These are phyloP conservation scores for Chromoteleia sp. DNA, from an alignment of 2,888 invertebrate genomes.

Conservation along the genomic window DNA sequence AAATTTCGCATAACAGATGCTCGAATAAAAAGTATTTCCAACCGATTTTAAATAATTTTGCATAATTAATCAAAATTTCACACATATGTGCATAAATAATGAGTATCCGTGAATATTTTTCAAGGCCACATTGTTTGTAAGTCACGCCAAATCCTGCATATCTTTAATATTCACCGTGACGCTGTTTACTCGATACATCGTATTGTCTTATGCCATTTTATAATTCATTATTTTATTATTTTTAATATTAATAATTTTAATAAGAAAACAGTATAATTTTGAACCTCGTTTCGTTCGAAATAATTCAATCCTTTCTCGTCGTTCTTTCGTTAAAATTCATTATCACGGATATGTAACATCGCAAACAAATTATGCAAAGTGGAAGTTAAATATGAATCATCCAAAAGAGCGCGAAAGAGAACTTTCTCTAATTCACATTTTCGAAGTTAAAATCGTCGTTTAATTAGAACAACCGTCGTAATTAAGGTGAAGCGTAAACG, in stretches of 20 bases:
- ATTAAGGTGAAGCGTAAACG: constrained; percentile 49
- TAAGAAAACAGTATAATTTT: no score
- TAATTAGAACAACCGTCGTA: constrained; percentile 55
- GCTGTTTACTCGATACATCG: neutral
- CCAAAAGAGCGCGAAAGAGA: constrained; percentile 5
- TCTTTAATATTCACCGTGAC: constrained; percentile 23
- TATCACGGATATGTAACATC: constrained; percentile 30
- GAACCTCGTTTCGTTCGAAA: neutral
- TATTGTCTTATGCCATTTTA: neutral
- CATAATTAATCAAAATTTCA: constrained; percentile 24
- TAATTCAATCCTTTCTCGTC: constrained; percentile 25
- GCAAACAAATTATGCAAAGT: constrained; percentile 47
- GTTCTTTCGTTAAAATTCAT: constrained; percentile 30
- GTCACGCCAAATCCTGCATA: constrained; percentile 23
- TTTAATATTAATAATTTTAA: no score
- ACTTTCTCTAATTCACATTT: constrained; percentile 60
- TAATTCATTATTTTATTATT: neutral
- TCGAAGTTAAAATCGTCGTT: constrained; percentile 1
- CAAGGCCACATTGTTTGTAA: constrained; percentile 21
- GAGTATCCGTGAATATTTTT: constrained; percentile 20
- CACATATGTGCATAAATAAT: neutral
- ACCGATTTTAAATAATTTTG: constrained; percentile 26
- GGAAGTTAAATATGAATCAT: constrained; percentile 35
- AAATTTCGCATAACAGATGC: neutral
- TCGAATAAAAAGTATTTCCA: neutral